Conservation (phyloP, 2,113 vertebrate genomes). For the Hypanus sabinus region DNA sequence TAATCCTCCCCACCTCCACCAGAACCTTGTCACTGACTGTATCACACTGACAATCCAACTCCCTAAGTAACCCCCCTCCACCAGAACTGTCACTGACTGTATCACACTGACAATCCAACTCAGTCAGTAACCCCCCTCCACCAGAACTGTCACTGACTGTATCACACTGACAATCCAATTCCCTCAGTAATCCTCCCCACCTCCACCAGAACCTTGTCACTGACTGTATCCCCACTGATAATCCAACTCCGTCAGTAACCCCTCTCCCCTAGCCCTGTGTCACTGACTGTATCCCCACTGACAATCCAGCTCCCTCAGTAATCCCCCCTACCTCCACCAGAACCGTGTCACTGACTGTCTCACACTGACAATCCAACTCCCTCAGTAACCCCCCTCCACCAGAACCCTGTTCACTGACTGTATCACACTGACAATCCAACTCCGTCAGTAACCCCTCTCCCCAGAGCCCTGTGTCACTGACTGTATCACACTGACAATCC, state of each 20-base stretch:
- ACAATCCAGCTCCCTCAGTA: not conserved
- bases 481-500: not conserved
- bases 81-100: no score
- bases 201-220: not conserved
- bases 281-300: not conserved
- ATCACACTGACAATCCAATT: not conserved
- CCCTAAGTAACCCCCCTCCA: not conserved
- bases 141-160: no score
- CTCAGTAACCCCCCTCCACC: not conserved
- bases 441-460: not conserved
- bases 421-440: not conserved
- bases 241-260: no score
- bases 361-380: not conserved
- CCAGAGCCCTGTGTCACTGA: no score
- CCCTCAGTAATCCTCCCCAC: not conserved
- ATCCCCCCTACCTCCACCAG: not conserved
- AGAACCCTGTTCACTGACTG: no score
- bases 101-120: not conserved
- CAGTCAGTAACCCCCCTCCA: not conserved
- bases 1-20: not conserved
- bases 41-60: not conserved
- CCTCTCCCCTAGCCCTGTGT: not conserved
- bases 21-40: not conserved
- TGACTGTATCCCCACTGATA: no score
- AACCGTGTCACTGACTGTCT: no score